Evolutionary conservation across 1,140 invertebrate species (phyloP), one percentile per base, ranked within the genome.

Genomic region (Callitettix versicolor): DNA sequence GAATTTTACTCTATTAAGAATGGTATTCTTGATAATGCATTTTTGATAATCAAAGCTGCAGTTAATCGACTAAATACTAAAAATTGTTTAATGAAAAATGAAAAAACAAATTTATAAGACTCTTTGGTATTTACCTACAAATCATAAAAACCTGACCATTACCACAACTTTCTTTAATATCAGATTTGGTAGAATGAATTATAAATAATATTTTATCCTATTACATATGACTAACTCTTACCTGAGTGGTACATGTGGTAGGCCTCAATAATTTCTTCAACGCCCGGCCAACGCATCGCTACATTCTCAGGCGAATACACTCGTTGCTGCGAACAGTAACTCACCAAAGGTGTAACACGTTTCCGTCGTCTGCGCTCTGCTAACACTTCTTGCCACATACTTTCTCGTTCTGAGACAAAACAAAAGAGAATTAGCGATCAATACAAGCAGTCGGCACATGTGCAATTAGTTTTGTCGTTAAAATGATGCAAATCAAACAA

Each of bases 331-430:
- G 65, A 21, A 58, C 72, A 74, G 43, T 73, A 74, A 4, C 65
- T 66, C 3, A 71, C 70, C 30, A 74, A 66, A 14, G 68, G 62
- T 49, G 71, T 73, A 0, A 63, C 64, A 44, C 68, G 66, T 57
- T 69, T 73, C 26, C 72, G 63, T 47, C 73, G 70, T 44, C 71
- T 69, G n/a, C 73, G 65, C 47, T 74, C 73, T 53, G 68, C 64
- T 3, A 75, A 43, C 40, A 74, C 60, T 49, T 68, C 67, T 49
- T 72, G 71, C 73, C 73, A 75, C 15, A 66, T 69, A 6, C 63
- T 38, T 65, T 75, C 73, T 20, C 67, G 66, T 62, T 74, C 73
- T 74, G 63, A 38, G 61, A 66, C 3, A 55, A 49, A 18, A 57
- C 54, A 58, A 57, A 54, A 49, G 42, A 52, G 44, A 57, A 20